phyloP scores from a whole-genome alignment of 2,888 invertebrate genomes.

The Endotricha flammealis region DNA sequence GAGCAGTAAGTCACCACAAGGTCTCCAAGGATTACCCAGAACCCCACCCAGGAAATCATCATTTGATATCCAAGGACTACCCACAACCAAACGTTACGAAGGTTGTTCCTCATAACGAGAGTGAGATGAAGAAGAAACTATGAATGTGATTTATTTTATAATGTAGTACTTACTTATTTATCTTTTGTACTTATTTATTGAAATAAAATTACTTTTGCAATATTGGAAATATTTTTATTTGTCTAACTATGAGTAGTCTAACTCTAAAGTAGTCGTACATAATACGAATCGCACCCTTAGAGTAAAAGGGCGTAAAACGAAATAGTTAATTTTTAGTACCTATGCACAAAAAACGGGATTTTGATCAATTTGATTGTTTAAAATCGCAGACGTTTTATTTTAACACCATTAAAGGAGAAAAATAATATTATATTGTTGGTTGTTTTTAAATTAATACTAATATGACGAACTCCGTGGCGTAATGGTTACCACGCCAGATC shows the following conservation, averaged over 20 bases:
- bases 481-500: too few species aligned
- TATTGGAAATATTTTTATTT: not conserved
- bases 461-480: too few species aligned
- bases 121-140: not conserved
- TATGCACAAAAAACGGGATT: too few species aligned
- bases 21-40: constrained; percentile 35
- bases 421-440: too few species aligned
- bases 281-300: too few species aligned
- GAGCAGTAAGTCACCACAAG: constrained; percentile 25
- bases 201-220: not conserved
- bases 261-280: not conserved
- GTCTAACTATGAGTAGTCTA: too few species aligned
- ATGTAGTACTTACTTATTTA: constrained; percentile 4
- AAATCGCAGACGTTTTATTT: too few species aligned
- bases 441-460: too few species aligned
- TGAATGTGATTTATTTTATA: not conserved
- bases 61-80: constrained; percentile 33
- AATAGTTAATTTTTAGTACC: too few species aligned
- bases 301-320: too few species aligned
- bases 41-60: constrained; percentile 22
- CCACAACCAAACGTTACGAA: constrained; percentile 25
- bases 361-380: too few species aligned
- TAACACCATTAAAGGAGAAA: too few species aligned
- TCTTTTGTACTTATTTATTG: constrained; percentile 1
- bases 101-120: not conserved